Base-by-base conservation (phyloP, 2,888 invertebrate genomes). In the Leucophenga maculata region DNA sequence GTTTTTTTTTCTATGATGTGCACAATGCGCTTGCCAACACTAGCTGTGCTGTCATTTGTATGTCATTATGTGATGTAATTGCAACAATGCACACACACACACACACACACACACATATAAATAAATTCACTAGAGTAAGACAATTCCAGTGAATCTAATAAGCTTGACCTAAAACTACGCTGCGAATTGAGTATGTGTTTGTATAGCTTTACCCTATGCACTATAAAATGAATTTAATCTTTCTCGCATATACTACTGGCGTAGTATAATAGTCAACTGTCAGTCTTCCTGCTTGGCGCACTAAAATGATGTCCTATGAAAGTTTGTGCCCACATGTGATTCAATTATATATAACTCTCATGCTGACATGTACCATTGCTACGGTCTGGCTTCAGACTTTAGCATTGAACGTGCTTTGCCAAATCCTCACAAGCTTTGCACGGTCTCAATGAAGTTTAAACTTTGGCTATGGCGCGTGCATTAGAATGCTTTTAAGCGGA, bases 101-200 rank as follows among this genome's bases (percentile, higher is more conserved):
- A 39, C 39, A 39, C 39, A 39, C 39, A 39, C 39, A 39, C 8
- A 6, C 39, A 39, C 39, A n/a, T n/a, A n/a, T n/a, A n/a, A n/a
- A n/a, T n/a, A n/a, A n/a, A n/a, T n/a, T 26, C 26, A 39, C 39
- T 11, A 39, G 11, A 39, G 39, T 70, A 73, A 68, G 72, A 52
- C 65, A 69, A 69, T 70, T 72, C 55, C 22, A 66, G 68, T 55
- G 67, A 60, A 59, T 65, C 62, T 26, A 62, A 78, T 78, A 78
- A 78, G 78, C 75, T 74, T 74, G 78, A 78, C 78, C 78, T 69
- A 77, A 72, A 77, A 78, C 75, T 70, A 13, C n/a, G 50, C 1
- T 6, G 16, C 1, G 6, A 50, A 16, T 3, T 14, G 18, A 6
- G 50, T 16, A 11, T 16, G n/a, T 18, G 50, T 4, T 39, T 39